Base-by-base conservation (phyloP, 2,797 vertebrate species). In the Myioborus melanocephalus region DNA sequence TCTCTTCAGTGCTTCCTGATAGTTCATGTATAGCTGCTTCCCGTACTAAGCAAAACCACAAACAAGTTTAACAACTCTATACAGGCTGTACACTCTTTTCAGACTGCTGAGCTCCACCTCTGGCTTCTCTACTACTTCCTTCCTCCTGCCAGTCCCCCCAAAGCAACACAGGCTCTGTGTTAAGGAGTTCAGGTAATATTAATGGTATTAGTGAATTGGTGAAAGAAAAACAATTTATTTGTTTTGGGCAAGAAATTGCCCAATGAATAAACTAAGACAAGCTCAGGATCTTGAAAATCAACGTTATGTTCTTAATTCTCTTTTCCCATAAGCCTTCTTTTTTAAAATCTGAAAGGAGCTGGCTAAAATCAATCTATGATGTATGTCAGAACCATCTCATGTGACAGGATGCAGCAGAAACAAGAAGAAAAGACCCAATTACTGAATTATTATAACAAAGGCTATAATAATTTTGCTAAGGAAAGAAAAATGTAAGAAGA, bases 1-100 rank as follows among this genome's bases (percentile, higher is more conserved):
- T 90, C 99, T 99, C 97, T 99, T 99, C 98, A 99, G 32, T 44
- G 99, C 99, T 96, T 99, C 99, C 97, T 99, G 99, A 97, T 99
- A 99, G 97, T 99, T 99, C 83, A 98, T 89, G 75, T 99, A 99
- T 1, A 99, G 98, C 52, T 99, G 99, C 95, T 99, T 99, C 87
- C 99, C 99, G 27, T 99, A 99, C 99, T 99, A 95, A 59, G 97
- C 34, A 95, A 76, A 97, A 94, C 2, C 66, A 88, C 87, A 93
- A 86, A 81, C 28, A 72, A 65, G 79, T 82, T 87, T 66, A 93
- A 70, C 28, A 85, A 32, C 56, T 46, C 27, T 35, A 20, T 46
- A 94, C 8, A 93, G 56, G 20, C 27, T 64, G 18, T 20, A 41
- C 34, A 63, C 12, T 49, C 35, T 59, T 78, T 89, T 73, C 64